Base-by-base conservation (phyloP, 2,888 invertebrate species). In the Ryuthela nishihirai region DNA sequence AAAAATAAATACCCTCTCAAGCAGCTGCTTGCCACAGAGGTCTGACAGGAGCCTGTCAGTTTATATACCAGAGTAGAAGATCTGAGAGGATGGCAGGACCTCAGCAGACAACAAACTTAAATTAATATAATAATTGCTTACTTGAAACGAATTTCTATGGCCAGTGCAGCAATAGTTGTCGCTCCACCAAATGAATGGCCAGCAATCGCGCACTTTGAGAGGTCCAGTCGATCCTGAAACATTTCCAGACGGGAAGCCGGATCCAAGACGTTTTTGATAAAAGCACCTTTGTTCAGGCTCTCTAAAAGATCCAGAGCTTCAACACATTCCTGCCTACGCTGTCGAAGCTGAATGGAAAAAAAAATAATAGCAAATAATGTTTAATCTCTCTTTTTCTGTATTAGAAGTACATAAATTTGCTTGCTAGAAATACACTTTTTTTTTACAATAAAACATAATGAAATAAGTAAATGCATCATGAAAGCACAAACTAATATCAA, bases 121-220 rank as follows among this genome's bases (percentile, higher is more conserved):
- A 40, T 40, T 1, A 18, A 43, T 7, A 46, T 46, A 35, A 24
- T 38, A 12, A 29, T 38, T 4, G 68, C 70, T 68, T 73, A 81
- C 81, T 73, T 78, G 64, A 82, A 77, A 63, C 82, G 74, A 23
- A 71, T 68, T 60, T 82, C 80, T 44, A 74, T 73, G 0, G 79
- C 75, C 18, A 82, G 69, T 0, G 81, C 75, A 24, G 80, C 74
- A 5, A 84, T 69, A 9, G 80, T 76, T 1, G 83, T 81, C 7
- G 82, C 80, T 4, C 80, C 84, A 10, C 84, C 84, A 72, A 84
- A 84, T 0, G 83, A 83, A 71, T 84, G 84, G 3, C 84, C 84
- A 67, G 79, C 77, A 61, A 83, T 74, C 3, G 78, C 73, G 2
- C 78, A 67, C 54, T 72, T 73, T 7, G 75, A 71, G 9, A 78